Evolutionary conservation across 1,140 invertebrate species (phyloP).

Genomic region (Scylla paramamosain): DNA sequence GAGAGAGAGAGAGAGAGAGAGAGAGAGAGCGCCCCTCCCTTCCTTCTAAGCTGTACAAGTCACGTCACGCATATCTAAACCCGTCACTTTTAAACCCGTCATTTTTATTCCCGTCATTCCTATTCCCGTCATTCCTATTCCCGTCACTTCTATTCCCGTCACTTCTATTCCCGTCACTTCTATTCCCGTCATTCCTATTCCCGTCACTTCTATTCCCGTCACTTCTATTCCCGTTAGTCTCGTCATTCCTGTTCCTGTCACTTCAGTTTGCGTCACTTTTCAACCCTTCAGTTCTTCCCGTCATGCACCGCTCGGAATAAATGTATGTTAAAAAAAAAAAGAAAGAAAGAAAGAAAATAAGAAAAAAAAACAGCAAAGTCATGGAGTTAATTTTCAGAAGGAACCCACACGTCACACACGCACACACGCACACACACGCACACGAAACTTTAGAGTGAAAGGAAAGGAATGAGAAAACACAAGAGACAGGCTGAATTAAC

Average conservation of each 20-base stretch:
- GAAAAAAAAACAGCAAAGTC: background rate
- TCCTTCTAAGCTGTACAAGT: background rate
- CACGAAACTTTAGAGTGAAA: background rate
- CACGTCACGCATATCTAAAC: too few species aligned
- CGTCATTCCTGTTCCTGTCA: too few species aligned
- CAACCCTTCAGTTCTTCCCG: background rate
- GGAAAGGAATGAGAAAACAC: background rate
- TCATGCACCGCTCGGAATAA: background rate
- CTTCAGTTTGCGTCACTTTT: too few species aligned
- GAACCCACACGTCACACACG: constrained; percentile 19
- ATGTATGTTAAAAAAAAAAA: background rate
- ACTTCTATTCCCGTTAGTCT: too few species aligned
- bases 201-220: too few species aligned
- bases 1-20: background rate
- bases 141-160: too few species aligned
- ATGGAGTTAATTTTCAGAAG: background rate
- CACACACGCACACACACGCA: constrained; percentile 29
- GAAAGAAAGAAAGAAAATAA: background rate
- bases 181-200: too few species aligned
- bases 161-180: too few species aligned
- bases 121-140: too few species aligned
- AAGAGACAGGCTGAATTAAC: too few species aligned
- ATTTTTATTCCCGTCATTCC: too few species aligned
- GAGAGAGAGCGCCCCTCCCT: background rate
- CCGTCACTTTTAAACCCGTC: too few species aligned